phyloP scores from a whole-genome alignment of 2,797 vertebrate species.

The Micromesistius poutassou region DNA sequence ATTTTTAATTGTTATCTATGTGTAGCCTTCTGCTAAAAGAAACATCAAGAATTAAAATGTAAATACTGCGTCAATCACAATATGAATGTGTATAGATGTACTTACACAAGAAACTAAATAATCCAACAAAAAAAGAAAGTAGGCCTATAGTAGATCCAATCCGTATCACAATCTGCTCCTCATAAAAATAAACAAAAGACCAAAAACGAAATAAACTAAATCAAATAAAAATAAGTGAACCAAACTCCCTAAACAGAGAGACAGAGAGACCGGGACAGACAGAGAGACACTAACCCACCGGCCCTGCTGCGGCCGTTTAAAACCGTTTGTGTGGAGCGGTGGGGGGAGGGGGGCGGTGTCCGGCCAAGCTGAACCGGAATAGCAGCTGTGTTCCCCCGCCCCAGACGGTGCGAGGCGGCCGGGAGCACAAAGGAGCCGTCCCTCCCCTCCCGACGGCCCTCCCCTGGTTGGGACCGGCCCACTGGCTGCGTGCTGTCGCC shows the following conservation, averaged over 20 bases:
- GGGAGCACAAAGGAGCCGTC: slow-evolving; percentile 20
- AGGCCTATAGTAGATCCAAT: not conserved
- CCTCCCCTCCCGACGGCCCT: not conserved
- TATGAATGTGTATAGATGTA: not conserved
- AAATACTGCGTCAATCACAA: not conserved
- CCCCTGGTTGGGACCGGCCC: not conserved
- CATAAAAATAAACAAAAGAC: not conserved
- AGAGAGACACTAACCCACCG: slow-evolving; percentile 16
- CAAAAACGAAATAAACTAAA: not conserved
- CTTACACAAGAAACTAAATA: not conserved
- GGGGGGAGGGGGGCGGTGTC: slow-evolving; percentile 44
- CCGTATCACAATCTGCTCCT: not conserved
- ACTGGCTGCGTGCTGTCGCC: slow-evolving; percentile 26
- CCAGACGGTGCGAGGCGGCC: slow-evolving; percentile 29
- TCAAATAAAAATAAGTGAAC: not conserved
- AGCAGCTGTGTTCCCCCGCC: slow-evolving; percentile 58
- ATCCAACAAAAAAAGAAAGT: not conserved
- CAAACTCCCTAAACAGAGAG: not conserved
- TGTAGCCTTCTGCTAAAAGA: not conserved
- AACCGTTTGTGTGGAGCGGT: slow-evolving; percentile 39
- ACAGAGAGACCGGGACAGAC: slow-evolving; percentile 7
- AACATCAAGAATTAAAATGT: not conserved
- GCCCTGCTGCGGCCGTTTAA: slow-evolving; percentile 50
- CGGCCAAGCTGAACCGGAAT: slow-evolving; percentile 17
- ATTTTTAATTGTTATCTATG: not conserved